Evolutionary conservation across 2,797 vertebrate species (phyloP).

Genomic region (Platalea minor): DNA sequence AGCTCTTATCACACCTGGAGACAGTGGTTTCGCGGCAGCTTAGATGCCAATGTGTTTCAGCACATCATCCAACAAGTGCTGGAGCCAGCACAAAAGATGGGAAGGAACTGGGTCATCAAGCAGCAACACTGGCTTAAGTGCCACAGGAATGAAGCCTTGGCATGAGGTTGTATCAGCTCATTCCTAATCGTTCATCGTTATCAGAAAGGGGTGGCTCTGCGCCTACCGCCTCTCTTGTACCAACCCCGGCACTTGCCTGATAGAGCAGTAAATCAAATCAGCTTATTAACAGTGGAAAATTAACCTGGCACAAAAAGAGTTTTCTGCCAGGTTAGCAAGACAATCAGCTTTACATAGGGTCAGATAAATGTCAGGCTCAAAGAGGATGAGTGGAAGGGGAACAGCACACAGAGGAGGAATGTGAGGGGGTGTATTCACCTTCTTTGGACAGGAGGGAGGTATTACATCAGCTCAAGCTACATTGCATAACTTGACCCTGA

Average conservation of each 20-base stretch:
- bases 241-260: neutral
- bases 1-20: neutral
- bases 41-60: fast-evolving
- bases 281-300: neutral
- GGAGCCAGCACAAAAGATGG: neutral
- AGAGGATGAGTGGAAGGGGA: neutral
- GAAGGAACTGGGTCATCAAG: neutral
- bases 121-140: neutral
- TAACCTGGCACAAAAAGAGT: neutral
- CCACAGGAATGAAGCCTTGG: neutral
- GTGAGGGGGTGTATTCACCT: neutral
- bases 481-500: neutral
- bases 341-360: neutral
- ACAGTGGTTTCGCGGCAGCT: neutral
- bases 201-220: neutral
- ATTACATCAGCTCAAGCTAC: neutral
- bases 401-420: neutral
- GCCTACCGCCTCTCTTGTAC: neutral
- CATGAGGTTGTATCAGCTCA: neutral
- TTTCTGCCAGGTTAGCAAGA: neutral
- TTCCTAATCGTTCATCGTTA: neutral
- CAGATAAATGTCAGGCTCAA: neutral
- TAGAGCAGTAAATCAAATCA: neutral
- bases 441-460: neutral
- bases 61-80: neutral